Percentiles rank a stretch among this genome's conserved stretches.
Conservation (phyloP, 2,797 vertebrate genomes). For the Girardinus metallicus region DNA sequence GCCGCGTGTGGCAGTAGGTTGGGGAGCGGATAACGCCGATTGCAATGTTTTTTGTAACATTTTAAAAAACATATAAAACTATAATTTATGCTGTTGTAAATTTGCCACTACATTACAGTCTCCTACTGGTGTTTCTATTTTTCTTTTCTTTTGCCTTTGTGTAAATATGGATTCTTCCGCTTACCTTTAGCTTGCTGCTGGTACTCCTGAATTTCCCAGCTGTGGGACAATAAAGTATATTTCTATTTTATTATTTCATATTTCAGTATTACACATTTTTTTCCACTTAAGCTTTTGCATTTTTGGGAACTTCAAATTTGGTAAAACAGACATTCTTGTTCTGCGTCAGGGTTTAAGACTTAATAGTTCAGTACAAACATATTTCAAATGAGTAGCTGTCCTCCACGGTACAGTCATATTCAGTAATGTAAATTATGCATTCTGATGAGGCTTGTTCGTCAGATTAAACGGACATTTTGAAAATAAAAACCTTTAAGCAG, state of each 20-base stretch:
- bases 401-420: not conserved
- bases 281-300: not conserved
- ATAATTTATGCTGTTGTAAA: not conserved
- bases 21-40: not conserved
- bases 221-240: not conserved
- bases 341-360: not conserved
- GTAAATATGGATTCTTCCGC: too few species aligned
- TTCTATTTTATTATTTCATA: not conserved
- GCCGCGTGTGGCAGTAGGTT: not conserved
- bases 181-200: too few species aligned
- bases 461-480: not conserved
- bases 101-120: not conserved
- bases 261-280: not conserved
- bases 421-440: not conserved
- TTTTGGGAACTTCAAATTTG: not conserved
- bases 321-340: not conserved
- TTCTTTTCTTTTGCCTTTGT: not conserved
- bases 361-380: not conserved
- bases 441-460: not conserved
- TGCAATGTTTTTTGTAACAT: not conserved
- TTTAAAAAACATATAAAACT: too few species aligned
- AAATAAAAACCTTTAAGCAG: not conserved
- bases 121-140: too few species aligned
- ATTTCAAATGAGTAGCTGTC: not conserved
- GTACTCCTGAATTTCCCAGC: too few species aligned